Percentiles rank a stretch among this genome's conserved stretches.
These are phyloP conservation scores for Pycnomerus fuliginosus DNA, from an alignment of 2,888 invertebrate genomes.

Conservation along the genomic window DNA sequence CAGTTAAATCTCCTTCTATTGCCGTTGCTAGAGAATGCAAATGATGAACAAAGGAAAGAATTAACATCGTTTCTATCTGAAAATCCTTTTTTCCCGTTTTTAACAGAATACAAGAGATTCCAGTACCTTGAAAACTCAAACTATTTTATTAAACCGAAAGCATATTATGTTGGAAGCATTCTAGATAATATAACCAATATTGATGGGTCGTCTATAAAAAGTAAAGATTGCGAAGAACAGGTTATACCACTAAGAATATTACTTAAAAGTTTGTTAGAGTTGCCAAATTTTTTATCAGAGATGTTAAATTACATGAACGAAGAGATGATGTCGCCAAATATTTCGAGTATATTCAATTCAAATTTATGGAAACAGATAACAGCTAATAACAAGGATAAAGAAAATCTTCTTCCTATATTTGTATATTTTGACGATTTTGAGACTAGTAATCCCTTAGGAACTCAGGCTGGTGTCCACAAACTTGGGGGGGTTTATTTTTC, in stretches of 20 bases:
- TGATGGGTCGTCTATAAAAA: background rate
- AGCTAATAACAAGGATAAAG: slow-evolving; percentile 5
- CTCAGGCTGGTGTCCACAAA: slow-evolving; percentile 26
- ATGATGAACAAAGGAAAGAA: too few relatives aligned
- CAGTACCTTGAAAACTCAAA: background rate
- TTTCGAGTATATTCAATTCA: background rate
- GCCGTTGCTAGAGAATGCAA: background rate
- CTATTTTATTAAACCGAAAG: background rate
- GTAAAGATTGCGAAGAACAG: background rate
- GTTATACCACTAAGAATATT: background rate
- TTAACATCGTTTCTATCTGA: background rate
- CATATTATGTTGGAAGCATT: background rate
- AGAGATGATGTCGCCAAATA: background rate
- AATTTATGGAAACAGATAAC: background rate
- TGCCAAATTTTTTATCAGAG: background rate
- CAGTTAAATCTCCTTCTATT: too few relatives aligned
- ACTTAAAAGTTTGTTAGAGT: background rate
- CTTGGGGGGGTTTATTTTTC: slow-evolving; percentile 22
- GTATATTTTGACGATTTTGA: slow-evolving; percentile 17
- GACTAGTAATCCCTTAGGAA: slow-evolving; percentile 19
- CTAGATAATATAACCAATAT: background rate
- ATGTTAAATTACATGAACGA: slow-evolving; percentile 1
- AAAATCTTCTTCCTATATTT: slow-evolving; percentile 26
- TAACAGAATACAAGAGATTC: background rate
- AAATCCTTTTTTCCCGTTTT: too few relatives aligned